Evolutionary conservation across 2,113 vertebrate genomes (phyloP).

Genomic region (Stigmatopora argus): DNA sequence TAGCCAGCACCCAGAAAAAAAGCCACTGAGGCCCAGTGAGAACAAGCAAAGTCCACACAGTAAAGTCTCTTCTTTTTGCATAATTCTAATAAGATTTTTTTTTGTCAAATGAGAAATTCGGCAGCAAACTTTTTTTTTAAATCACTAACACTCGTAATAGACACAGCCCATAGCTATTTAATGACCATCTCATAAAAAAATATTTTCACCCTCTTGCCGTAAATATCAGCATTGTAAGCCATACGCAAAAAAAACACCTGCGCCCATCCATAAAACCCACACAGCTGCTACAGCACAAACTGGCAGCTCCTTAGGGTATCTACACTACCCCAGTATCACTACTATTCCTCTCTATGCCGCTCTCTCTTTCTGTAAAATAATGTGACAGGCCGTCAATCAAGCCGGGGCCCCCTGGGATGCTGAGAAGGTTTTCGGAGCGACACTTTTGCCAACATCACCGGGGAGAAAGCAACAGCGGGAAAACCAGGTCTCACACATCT

Average conservation of each 20-base stretch:
- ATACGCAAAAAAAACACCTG: constrained; percentile 61
- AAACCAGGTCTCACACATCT: constrained; percentile 37
- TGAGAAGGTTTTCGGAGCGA: constrained; percentile 52
- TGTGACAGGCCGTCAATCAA: constrained; percentile 67
- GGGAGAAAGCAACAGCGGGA: constrained; percentile 61
- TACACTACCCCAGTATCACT: constrained; percentile 53
- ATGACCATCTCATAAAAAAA: constrained; percentile 38
- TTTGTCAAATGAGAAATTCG: not conserved
- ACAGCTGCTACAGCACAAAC: constrained; percentile 35
- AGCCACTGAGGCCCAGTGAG: too few relatives aligned
- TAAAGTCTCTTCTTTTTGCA: too few relatives aligned
- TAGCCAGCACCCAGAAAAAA: too few relatives aligned
- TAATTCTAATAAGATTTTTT: too few relatives aligned
- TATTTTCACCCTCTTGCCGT: constrained; percentile 36
- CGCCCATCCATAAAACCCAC: constrained; percentile 48
- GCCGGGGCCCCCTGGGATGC: constrained; percentile 48
- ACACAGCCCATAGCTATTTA: constrained; percentile 23
- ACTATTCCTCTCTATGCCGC: constrained; percentile 17
- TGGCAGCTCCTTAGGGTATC: constrained; percentile 42
- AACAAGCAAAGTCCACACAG: too few relatives aligned
- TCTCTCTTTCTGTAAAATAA: constrained; percentile 55
- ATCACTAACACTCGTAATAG: not conserved
- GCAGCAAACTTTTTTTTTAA: too few relatives aligned
- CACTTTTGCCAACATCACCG: constrained; percentile 60
- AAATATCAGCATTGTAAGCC: constrained; percentile 51